Percentiles rank a stretch among this genome's conserved stretches.
Evolutionary conservation across 2,113 vertebrate genomes (phyloP).

Genomic region (Misgurnus anguillicaudatus): DNA sequence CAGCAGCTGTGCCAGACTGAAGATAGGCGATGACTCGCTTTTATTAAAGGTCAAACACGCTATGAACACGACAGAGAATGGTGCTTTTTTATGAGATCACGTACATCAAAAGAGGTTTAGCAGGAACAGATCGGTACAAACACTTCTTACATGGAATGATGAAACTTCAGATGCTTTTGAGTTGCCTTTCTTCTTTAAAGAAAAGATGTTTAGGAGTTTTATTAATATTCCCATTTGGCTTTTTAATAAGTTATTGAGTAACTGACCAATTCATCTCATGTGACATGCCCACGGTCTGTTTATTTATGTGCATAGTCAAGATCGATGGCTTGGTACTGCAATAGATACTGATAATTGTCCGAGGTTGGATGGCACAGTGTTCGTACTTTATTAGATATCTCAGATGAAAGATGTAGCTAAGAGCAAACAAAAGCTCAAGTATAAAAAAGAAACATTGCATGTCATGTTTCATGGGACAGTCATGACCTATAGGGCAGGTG

Average conservation of each 20-base stretch:
- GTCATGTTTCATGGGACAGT: too few relatives aligned
- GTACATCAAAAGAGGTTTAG: background rate
- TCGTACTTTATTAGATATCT: too few relatives aligned
- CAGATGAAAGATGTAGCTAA: too few relatives aligned
- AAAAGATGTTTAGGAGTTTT: background rate
- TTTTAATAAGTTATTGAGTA: background rate
- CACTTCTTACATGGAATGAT: background rate
- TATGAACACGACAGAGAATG: conserved; percentile 15
- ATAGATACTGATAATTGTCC: too few relatives aligned
- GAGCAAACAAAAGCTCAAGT: too few relatives aligned
- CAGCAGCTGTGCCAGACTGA: conserved; percentile 14
- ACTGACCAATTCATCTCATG: background rate
- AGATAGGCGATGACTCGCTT: background rate
- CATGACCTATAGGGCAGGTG: too few relatives aligned
- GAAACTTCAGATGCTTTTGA: background rate
- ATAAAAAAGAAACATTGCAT: too few relatives aligned
- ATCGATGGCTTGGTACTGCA: too few relatives aligned
- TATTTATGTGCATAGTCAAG: background rate
- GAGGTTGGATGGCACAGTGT: too few relatives aligned
- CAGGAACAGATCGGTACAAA: background rate
- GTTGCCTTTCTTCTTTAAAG: background rate
- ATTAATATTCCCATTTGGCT: background rate
- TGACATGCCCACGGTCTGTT: background rate
- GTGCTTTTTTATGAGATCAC: conserved; percentile 4
- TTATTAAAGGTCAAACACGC: conserved; percentile 34